Conservation (phyloP, 35 echinoderm and acorn worm genomes). For the Lytechinus variegatus region DNA sequence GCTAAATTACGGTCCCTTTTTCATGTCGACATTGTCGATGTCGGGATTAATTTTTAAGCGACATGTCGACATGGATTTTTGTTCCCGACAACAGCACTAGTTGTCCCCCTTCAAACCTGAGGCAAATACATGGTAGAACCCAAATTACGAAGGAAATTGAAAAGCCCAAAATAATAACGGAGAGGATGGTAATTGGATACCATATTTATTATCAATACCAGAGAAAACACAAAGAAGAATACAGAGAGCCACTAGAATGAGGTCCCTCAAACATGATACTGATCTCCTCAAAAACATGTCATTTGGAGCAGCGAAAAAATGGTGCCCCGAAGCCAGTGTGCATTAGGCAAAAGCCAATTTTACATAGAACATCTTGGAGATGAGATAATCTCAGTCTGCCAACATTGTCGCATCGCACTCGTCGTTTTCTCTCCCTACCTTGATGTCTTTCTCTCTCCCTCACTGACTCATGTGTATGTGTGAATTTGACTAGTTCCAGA, state of each 20-base stretch:
- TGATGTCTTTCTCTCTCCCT: not conserved
- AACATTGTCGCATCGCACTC: not conserved
- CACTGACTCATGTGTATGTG: not conserved
- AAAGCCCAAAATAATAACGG: not conserved
- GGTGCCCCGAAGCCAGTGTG: not conserved
- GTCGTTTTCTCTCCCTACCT: not conserved
- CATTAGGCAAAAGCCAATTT: not conserved
- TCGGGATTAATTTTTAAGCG: too few relatives aligned
- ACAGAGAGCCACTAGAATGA: not conserved
- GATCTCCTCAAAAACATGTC: slow-evolving; percentile 11
- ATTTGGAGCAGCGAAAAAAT: not conserved
- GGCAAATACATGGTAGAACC: not conserved
- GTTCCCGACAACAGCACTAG: too few relatives aligned
- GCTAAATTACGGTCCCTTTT: too few relatives aligned
- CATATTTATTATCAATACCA: not conserved
- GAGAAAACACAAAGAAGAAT: not conserved
- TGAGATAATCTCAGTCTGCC: not conserved
- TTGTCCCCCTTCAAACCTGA: not conserved
- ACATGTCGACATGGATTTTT: too few relatives aligned
- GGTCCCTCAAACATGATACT: not conserved
- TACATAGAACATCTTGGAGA: not conserved
- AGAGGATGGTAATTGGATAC: not conserved
- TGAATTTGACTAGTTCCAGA: not conserved
- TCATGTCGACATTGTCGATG: too few relatives aligned
- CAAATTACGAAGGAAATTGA: not conserved